Conservation (phyloP, 2,113 vertebrate genomes). For the Thryonomys swinderianus region DNA sequence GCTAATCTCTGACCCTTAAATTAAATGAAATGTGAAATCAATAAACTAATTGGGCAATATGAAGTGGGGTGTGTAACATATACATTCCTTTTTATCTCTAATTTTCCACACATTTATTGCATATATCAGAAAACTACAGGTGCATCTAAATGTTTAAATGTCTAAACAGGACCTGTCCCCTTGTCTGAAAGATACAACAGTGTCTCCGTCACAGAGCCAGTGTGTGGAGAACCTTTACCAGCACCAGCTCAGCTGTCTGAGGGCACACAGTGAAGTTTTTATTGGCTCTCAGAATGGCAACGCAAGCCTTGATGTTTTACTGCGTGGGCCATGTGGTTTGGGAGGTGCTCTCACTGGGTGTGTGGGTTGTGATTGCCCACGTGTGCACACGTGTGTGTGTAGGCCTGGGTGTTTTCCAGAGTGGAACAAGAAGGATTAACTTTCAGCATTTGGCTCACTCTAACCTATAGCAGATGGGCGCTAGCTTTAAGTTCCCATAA, state of each 20-base stretch:
- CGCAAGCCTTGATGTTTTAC: constrained; percentile 85
- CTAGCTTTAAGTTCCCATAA: constrained; percentile 76
- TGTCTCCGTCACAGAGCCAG: constrained; percentile 72
- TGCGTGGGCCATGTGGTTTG: constrained; percentile 77
- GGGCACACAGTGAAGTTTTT: constrained; percentile 78
- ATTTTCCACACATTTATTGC: constrained; percentile 11
- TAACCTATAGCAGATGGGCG: constrained; percentile 81
- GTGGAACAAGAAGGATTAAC: constrained; percentile 75
- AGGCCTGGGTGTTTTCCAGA: constrained; percentile 74
- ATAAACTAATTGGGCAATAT: neutral
- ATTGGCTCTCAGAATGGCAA: constrained; percentile 61
- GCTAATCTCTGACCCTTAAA: neutral
- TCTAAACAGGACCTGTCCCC: constrained; percentile 70
- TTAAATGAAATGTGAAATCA: neutral
- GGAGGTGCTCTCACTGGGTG: constrained; percentile 51
- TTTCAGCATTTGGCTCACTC: constrained; percentile 77
- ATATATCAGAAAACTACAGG: constrained; percentile 50
- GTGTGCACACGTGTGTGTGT: constrained; percentile 61
- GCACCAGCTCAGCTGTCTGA: constrained; percentile 54
- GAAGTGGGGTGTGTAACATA: no score
- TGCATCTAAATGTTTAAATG: constrained; percentile 53
- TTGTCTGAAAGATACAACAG: constrained; percentile 39
- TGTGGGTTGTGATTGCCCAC: constrained; percentile 54
- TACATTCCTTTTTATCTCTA: neutral
- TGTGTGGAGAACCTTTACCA: constrained; percentile 65